These are phyloP conservation scores for Fukomys damarensis DNA, from an alignment of 2,113 vertebrate genomes.

Conservation along the genomic window DNA sequence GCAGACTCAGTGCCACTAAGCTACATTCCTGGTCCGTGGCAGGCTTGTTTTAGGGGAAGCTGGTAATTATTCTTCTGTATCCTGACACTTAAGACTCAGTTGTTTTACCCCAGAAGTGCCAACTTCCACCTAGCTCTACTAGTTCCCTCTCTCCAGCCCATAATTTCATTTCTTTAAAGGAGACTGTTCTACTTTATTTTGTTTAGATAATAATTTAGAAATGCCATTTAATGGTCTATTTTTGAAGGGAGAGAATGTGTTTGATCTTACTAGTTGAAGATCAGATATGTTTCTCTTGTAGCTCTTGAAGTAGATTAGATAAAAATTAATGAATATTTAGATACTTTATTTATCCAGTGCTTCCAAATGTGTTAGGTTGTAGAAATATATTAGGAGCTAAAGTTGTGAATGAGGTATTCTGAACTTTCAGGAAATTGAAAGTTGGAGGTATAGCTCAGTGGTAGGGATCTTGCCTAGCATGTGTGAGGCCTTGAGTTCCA, in stretches of 20 bases:
- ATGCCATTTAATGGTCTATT: neutral
- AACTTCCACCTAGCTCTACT: neutral
- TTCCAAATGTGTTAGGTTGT: neutral
- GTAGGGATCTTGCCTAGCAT: neutral
- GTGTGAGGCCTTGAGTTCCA: neutral
- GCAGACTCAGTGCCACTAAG: too few relatives aligned
- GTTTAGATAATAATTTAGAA: neutral
- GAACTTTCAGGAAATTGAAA: neutral
- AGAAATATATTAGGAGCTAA: neutral
- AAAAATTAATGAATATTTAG: neutral
- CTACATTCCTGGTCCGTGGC: too few relatives aligned
- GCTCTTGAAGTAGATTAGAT: neutral
- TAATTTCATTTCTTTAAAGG: neutral
- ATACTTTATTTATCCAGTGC: neutral
- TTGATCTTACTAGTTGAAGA: neutral
- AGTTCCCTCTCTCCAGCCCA: neutral
- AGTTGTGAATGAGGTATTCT: neutral
- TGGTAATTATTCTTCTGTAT: neutral
- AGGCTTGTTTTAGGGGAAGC: neutral
- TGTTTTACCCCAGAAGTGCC: neutral
- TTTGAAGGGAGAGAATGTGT: neutral
- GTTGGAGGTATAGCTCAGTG: neutral
- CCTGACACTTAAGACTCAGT: neutral
- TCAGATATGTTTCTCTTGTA: neutral
- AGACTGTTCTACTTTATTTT: neutral